phyloP scores from a whole-genome alignment of 2,888 invertebrate species.

The Apamea crenata region DNA sequence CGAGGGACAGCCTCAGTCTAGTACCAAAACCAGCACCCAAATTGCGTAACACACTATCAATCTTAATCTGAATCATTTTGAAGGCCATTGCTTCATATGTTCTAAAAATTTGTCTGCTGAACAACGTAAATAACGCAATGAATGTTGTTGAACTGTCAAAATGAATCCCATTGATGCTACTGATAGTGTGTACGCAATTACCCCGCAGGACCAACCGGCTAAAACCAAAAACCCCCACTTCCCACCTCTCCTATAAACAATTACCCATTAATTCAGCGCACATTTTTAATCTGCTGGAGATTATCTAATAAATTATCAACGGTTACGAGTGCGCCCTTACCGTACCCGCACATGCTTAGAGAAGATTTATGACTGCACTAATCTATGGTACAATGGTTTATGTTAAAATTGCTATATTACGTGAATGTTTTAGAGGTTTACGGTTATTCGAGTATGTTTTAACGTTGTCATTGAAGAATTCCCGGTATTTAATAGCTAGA shows the following conservation, averaged over 20 bases:
- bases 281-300: constrained; percentile 53
- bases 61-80: too few species aligned
- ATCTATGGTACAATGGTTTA: constrained; percentile 41
- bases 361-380: constrained; percentile 51
- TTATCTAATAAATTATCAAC: constrained; percentile 53
- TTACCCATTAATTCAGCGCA: constrained; percentile 35
- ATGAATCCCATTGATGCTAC: too few species aligned
- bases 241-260: constrained; percentile 17
- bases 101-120: too few species aligned
- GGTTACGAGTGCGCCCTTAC: constrained; percentile 33
- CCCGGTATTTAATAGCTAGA: neutral
- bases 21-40: too few species aligned
- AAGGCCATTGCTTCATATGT: too few species aligned
- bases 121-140: too few species aligned
- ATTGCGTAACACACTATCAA: too few species aligned
- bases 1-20: too few species aligned
- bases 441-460: neutral
- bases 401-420: constrained; percentile 18
- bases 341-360: constrained; percentile 33
- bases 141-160: too few species aligned
- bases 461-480: neutral
- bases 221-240: neutral
- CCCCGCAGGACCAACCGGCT: neutral
- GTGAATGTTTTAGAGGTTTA: constrained; percentile 10
- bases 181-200: too few species aligned